Conservation (phyloP, 2,888 invertebrate genomes). For the Falcaria lacertinaria region DNA sequence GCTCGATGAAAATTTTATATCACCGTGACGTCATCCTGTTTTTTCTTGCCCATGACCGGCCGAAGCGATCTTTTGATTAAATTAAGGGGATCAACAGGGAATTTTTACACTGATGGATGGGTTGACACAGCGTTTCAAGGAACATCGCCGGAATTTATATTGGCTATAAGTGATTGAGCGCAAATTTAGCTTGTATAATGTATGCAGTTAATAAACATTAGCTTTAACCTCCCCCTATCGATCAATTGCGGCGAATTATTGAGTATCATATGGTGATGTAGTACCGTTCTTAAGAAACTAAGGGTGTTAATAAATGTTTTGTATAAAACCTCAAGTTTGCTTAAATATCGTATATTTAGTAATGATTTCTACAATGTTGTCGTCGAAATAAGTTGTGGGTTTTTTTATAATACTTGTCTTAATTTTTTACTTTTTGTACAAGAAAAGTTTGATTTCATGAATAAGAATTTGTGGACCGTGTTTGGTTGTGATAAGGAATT, state of each 20-base stretch:
- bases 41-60: conserved; percentile 70
- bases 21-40: conserved; percentile 64
- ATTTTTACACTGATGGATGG: conserved; percentile 78
- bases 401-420: too few relatives aligned
- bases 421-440: too few relatives aligned
- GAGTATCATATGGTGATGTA: too few relatives aligned
- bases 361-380: too few relatives aligned
- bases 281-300: conserved; percentile 8
- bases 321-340: too few relatives aligned
- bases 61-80: conserved; percentile 78
- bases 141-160: conserved; percentile 70
- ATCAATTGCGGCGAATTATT: conserved; percentile 27
- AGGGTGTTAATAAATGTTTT: too few relatives aligned
- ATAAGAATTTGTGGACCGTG: too few relatives aligned
- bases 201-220: conserved; percentile 68
- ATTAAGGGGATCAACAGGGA: conserved; percentile 75
- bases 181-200: conserved; percentile 58
- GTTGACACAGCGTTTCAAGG: conserved; percentile 74
- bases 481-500: too few relatives aligned
- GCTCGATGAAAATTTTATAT: conserved; percentile 75
- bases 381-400: too few relatives aligned
- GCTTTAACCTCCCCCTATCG: conserved; percentile 38
- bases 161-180: conserved; percentile 73
- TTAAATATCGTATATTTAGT: too few relatives aligned
- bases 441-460: too few relatives aligned